Percentiles rank a stretch among this genome's conserved stretches.
These are phyloP conservation scores for Lontra canadensis DNA, from an alignment of 2,113 vertebrate genomes.

Conservation along the genomic window DNA sequence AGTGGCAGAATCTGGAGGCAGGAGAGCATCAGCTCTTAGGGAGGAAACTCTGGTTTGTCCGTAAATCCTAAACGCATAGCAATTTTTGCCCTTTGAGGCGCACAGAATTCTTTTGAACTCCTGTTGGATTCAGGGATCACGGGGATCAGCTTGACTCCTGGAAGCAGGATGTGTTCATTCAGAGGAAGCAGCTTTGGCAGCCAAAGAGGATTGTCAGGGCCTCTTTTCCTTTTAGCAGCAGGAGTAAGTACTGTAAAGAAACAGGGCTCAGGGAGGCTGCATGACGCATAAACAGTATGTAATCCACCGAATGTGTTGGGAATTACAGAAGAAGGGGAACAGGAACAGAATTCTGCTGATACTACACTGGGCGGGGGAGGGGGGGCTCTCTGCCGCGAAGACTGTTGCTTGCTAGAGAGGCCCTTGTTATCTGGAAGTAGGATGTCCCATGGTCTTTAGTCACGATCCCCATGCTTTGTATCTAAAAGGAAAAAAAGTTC, in stretches of 20 bases:
- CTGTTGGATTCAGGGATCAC: slow-evolving; percentile 80
- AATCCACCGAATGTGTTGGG: slow-evolving; percentile 83
- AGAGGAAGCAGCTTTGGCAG: slow-evolving; percentile 81
- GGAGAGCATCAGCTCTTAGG: slow-evolving; percentile 72
- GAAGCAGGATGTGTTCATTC: slow-evolving; percentile 84
- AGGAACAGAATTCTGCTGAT: slow-evolving; percentile 70
- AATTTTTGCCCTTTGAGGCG: slow-evolving; percentile 80
- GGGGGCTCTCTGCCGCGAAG: accelerated
- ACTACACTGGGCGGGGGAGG: background rate
- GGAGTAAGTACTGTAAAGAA: slow-evolving; percentile 85
- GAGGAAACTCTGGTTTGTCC: slow-evolving; percentile 71
- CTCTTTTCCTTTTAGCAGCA: slow-evolving; percentile 86
- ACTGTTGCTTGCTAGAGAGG: background rate
- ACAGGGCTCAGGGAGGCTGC: slow-evolving; percentile 78
- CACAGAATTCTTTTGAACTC: slow-evolving; percentile 82
- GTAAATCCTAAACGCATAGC: slow-evolving; percentile 82
- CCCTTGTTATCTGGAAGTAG: background rate
- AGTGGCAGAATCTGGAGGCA: slow-evolving; percentile 65
- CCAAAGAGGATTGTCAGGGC: slow-evolving; percentile 84
- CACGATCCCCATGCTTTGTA: background rate
- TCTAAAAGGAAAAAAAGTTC: slow-evolving; percentile 61
- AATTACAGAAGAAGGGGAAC: slow-evolving; percentile 76
- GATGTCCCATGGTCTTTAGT: background rate
- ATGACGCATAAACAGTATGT: slow-evolving; percentile 84
- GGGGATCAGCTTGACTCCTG: slow-evolving; percentile 83